A percentile compares a stretch with the other conserved stretches of the same genome.
Conservation (phyloP, 2,888 invertebrate species). For the Dromius quadrimaculatus region DNA sequence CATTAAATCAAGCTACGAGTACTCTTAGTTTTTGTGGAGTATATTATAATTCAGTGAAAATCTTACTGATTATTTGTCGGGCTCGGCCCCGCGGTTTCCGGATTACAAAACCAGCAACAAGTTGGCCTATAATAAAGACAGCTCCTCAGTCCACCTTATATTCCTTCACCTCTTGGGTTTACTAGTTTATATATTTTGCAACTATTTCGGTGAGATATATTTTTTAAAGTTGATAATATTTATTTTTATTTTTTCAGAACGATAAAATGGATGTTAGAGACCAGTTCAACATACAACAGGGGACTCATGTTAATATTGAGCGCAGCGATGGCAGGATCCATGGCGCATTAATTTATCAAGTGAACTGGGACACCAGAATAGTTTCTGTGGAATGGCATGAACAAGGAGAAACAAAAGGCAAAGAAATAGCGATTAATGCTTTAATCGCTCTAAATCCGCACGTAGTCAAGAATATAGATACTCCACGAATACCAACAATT, state of each 20-base stretch:
- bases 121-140: no score
- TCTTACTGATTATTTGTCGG: no score
- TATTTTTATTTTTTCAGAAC: constrained; percentile 9
- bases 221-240: no score
- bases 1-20: no score
- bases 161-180: no score
- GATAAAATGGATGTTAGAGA: constrained; percentile 12
- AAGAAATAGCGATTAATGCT: constrained; percentile 95
- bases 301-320: constrained; percentile 9
- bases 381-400: constrained; percentile 99
- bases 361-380: constrained; percentile 87
- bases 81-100: no score
- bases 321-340: constrained; percentile 82
- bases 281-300: constrained; percentile 10
- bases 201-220: no score
- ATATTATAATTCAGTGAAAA: no score
- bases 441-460: constrained; percentile 92
- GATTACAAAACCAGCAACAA: no score
- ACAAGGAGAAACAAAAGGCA: constrained; percentile 98
- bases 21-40: no score
- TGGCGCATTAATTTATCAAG: constrained; percentile 93
- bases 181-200: no score
- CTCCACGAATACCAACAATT: not conserved
- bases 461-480: constrained; percentile 36
- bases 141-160: no score